Evolutionary conservation across 2,888 invertebrate genomes (phyloP).

Genomic region (Plemyria rubiginata): DNA sequence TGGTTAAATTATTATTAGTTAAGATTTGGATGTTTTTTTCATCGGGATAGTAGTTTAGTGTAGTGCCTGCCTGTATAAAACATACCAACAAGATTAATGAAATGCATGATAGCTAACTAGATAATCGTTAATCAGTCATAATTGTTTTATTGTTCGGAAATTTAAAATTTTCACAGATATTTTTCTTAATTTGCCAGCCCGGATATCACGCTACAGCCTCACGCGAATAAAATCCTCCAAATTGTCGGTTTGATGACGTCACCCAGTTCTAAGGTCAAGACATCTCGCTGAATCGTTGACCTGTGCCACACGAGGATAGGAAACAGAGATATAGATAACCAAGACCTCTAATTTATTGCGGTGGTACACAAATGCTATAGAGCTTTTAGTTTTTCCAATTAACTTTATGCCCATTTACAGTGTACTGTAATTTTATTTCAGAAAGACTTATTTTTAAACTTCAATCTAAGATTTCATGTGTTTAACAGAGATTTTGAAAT

Average conservation of each 20-base stretch:
- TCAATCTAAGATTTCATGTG: too few species aligned
- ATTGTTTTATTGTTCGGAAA: conserved; percentile 22
- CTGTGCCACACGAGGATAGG: conserved; percentile 19
- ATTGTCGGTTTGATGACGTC: conserved; percentile 36
- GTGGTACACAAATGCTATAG: background rate
- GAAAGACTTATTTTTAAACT: background rate
- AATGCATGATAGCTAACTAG: background rate
- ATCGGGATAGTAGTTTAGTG: too few species aligned
- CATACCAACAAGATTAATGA: too few species aligned
- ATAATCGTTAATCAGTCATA: conserved; percentile 5
- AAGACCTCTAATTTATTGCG: background rate
- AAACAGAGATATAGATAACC: background rate
- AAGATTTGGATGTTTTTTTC: too few species aligned
- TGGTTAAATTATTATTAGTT: too few species aligned
- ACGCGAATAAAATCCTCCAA: conserved; percentile 39
- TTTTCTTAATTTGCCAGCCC: conserved; percentile 18
- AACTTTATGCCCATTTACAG: too few species aligned
- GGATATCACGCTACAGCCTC: conserved; percentile 33
- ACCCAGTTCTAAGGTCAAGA: conserved; percentile 34
- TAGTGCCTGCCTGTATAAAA: too few species aligned
- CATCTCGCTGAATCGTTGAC: conserved; percentile 37
- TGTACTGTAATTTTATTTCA: background rate
- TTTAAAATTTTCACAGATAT: conserved; percentile 19
- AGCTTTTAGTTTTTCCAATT: too few species aligned
- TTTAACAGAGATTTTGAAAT: too few species aligned